Base-by-base conservation (phyloP, 2,888 invertebrate genomes). In the Drosophila paramelanica region DNA sequence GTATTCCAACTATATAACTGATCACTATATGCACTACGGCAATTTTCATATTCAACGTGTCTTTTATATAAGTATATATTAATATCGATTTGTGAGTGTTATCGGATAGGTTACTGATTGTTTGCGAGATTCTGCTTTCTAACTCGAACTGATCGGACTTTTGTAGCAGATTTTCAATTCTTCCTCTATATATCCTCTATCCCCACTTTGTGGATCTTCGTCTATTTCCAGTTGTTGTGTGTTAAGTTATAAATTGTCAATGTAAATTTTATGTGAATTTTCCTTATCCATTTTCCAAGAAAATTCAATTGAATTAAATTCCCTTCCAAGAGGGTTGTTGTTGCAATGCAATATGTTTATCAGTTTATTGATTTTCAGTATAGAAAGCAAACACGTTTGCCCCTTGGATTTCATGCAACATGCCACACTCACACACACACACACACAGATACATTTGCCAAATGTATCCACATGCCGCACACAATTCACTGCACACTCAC, bases 281-380 rank as follows among this genome's bases (percentile, higher is more conserved):
- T 23, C 49, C 31, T 23, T 41, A 47, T 39, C 27, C 45, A 51
- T 31, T 20, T 27, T 31, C 39, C 25, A 59, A 13, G 49, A 45
- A 65, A 76, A 67, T 77, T 62, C 73, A 60, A 79, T 81, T 79
- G 58, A 67, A 70, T 70, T 79, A 47, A 65, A 73, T 80, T 58
- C 66, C 51, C 69, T 49, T 17, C 36, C 13, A 42, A 25, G 39
- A 42, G 36, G 25, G 10, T 43, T 13, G 8, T 5, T 39, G 27
- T 14, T 50, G 36, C 47, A 70, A 65, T 81, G 71, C 81, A 73
- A 73, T 79, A 78, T 81, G 81, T 81, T 85, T 81, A 82, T 80
- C 72, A 74, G 82, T 80, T 84, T 85, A 85, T 85, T 84, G 86
- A 85, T 85, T 85, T 82, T 84, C 14, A 55, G 55, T 45, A 72